Evolutionary conservation across 2,797 vertebrate species (phyloP), one percentile per base, ranked within the genome.

Genomic region (Sitta carolinensis): DNA sequence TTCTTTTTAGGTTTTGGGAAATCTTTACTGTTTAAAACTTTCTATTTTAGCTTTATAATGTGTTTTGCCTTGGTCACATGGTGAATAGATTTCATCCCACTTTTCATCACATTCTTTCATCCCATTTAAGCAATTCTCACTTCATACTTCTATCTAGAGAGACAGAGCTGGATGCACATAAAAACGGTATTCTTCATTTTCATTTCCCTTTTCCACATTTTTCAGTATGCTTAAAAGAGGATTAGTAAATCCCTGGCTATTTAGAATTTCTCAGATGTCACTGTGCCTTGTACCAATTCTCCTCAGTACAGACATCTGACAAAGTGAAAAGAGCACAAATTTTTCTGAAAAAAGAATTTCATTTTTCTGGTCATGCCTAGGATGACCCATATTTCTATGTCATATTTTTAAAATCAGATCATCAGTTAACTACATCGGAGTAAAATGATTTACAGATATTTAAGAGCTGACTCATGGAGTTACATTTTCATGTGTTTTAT

Each of bases 241-340:
- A 91, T 91, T 91, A 90, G 45, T 79, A 95, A 92, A 95, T 87
- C 77, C 48, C 59, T 64, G 70, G 66, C 47, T 93, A 66, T 18
- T 70, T 64, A 69, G 64, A 76, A 82, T 93, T 93, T 89, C 72
- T 84, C 76, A 88, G 38, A 90, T 84, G 72, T 92, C 74, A 77
- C 50, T 87, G 50, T 64, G 42, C 27, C 23, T 95, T 92, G 91
- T 57, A 74, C 5, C 8, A 57, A 68, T 92, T 84, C 63, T 83
- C 17, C 69, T 87, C 61, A 85, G 34, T 18, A 77, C 16, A 77
- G 42, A 3, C 42, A 57, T 74, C 58, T 52, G 58, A 64, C 25
- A 83, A 75, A 58, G 5, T 22, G 20, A 90, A 90, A 91, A 68
- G 13, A 93, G 14, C 18, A 75, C 5, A 63, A 11, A 4, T 47